A percentile compares a stretch with the other conserved stretches of the same genome.
phyloP scores from a whole-genome alignment of 2,113 vertebrate species.

The Rana temporaria region DNA sequence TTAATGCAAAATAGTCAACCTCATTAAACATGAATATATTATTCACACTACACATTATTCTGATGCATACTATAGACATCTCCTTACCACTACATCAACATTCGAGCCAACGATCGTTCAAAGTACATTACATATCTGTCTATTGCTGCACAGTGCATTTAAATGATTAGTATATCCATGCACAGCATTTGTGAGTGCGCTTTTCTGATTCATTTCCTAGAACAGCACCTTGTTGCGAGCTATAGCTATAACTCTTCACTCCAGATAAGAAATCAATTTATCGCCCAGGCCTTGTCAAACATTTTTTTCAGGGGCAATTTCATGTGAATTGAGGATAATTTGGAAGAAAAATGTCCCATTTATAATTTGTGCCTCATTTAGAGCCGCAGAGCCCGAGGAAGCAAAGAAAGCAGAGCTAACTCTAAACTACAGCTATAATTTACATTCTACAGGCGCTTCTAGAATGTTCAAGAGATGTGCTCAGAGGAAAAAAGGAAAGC shows the following conservation, averaged over 20 bases:
- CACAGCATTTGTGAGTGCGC: not conserved
- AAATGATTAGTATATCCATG: not conserved
- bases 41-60: conserved; percentile 1
- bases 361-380: conserved; percentile 46
- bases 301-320: conserved; percentile 16
- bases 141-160: not conserved
- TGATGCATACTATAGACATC: conserved; percentile 16
- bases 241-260: conserved; percentile 20
- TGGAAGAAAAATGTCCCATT: conserved; percentile 47
- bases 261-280: conserved; percentile 46
- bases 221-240: not conserved
- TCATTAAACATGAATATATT: conserved; percentile 5
- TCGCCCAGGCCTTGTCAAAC: conserved; percentile 17
- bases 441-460: conserved; percentile 21
- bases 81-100: not conserved
- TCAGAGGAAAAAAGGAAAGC: not conserved
- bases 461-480: conserved; percentile 10
- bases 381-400: not conserved
- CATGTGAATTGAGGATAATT: conserved; percentile 39
- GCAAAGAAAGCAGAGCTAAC: conserved; percentile 9
- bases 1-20: not conserved
- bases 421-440: conserved; percentile 5
- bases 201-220: conserved; percentile 14
- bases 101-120: not conserved
- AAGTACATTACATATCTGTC: not conserved